Base-by-base conservation (phyloP, 2,888 invertebrate species). In the Homarus gammarus region DNA sequence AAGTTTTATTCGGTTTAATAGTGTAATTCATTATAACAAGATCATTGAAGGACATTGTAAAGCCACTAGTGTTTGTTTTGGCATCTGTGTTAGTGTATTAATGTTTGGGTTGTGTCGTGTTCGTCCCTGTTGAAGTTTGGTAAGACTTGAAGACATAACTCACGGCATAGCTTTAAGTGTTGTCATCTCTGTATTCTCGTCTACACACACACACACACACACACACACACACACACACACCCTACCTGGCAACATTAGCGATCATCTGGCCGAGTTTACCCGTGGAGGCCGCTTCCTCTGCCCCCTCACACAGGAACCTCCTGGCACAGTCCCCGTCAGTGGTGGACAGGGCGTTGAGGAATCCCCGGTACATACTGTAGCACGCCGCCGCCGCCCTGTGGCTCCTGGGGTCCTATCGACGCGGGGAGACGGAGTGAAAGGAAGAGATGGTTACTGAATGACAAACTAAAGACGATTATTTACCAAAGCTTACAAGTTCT, bases 261-360 rank as follows among this genome's bases (percentile, higher is more conserved):
- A 89, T 82, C 79, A 89, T 49, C 36, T 36, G 51, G 22, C 89
- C 89, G 2, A 85, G 49, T 3, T 6, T 27, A 6, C 89, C 89
- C 10, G 79, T 40, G 12, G 86, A 38, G 18, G 83, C 83, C 1
- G 87, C 87, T 78, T 87, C 87, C 72, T 70, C 72, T 5, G 90
- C 84, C 1, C 79, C 90, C 72, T 90, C 90, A 70, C 90, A 90
- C 27, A 90, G 70, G 51, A 87, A 87, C 49, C 78, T 49, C 79
- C 64, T 36, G 44, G 87, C 87, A 31, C 90, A 90, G 36, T 40
- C 56, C 1, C 27, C 44, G 51, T 87, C 87, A 6, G 33, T 33
- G 36, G 87, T 73, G 18, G 84, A 79, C 64, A 87, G 44, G 44
- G 84, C 72, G 79, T 90, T 87, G 8, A 90, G 84, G 73, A 90